Conservation (phyloP, 2,797 vertebrate genomes). For the Cyclura pinguis region DNA sequence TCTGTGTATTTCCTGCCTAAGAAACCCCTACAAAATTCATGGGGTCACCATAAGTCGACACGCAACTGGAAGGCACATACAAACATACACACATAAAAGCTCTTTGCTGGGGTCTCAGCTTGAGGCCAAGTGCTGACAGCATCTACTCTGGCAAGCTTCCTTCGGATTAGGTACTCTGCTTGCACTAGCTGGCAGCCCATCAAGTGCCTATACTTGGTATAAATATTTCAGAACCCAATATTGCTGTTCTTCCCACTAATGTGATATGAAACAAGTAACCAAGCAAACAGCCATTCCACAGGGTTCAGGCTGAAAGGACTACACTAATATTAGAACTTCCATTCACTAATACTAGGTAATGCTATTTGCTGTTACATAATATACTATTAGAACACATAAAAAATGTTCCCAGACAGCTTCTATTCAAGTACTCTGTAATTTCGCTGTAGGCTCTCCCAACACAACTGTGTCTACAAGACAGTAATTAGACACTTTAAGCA, state of each 20-base stretch:
- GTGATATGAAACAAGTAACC: neutral
- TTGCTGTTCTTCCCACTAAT: conserved; percentile 29
- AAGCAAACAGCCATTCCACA: conserved; percentile 12
- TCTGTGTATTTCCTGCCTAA: too few relatives aligned
- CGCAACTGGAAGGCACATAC: too few relatives aligned
- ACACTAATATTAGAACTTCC: conserved; percentile 21
- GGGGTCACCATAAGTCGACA: too few relatives aligned
- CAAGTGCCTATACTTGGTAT: fast-evolving
- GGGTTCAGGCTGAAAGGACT: neutral
- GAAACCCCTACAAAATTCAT: too few relatives aligned
- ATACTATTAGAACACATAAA: neutral
- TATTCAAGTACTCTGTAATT: neutral
- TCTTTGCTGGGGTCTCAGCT: neutral
- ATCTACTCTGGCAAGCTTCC: neutral
- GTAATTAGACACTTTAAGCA: neutral
- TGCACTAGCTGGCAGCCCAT: neutral
- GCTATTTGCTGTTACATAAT: conserved; percentile 19
- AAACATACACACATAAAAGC: neutral
- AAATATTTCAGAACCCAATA: conserved; percentile 21
- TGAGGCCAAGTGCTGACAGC: neutral
- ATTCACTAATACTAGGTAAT: neutral
- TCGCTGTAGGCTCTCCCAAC: neutral
- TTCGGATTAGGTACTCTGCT: neutral
- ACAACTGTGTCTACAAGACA: conserved; percentile 21
- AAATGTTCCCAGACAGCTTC: neutral